Conservation (phyloP, 2,113 vertebrate species). For the Microtus montanus region DNA sequence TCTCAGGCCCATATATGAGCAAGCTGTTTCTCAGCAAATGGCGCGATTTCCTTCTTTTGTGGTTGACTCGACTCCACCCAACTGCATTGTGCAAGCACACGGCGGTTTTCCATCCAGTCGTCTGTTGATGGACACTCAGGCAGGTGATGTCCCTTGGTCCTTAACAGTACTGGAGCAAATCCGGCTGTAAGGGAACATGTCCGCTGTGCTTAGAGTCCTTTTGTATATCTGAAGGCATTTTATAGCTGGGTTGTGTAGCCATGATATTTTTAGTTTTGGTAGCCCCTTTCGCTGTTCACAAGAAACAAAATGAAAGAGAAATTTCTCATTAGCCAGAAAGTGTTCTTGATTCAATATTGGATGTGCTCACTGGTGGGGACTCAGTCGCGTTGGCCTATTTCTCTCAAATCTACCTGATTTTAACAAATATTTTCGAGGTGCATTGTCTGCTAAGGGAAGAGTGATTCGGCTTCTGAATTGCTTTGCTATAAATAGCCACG, state of each 20-base stretch:
- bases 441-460: conserved; percentile 49
- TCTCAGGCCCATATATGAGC: neutral
- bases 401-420: conserved; percentile 51
- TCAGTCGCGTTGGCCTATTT: conserved; percentile 63
- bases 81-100: accelerated
- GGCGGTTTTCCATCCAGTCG: neutral
- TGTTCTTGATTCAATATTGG: conserved; percentile 37
- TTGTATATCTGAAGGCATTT: no score
- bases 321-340: conserved; percentile 50
- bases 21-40: neutral
- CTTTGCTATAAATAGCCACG: conserved; percentile 52
- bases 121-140: no score
- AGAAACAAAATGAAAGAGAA: conserved; percentile 50
- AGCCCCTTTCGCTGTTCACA: neutral
- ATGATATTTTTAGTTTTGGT: neutral
- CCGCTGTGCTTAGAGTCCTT: neutral
- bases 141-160: neutral
- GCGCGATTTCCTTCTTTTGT: neutral
- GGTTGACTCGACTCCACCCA: neutral
- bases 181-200: accelerated
- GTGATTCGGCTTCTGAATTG: conserved; percentile 58
- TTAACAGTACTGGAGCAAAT: neutral
- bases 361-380: conserved; percentile 18
- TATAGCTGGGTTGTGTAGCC: neutral
- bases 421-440: conserved; percentile 66